Conservation (phyloP, 1,140 invertebrate genomes). For the Bombyx mandarina region DNA sequence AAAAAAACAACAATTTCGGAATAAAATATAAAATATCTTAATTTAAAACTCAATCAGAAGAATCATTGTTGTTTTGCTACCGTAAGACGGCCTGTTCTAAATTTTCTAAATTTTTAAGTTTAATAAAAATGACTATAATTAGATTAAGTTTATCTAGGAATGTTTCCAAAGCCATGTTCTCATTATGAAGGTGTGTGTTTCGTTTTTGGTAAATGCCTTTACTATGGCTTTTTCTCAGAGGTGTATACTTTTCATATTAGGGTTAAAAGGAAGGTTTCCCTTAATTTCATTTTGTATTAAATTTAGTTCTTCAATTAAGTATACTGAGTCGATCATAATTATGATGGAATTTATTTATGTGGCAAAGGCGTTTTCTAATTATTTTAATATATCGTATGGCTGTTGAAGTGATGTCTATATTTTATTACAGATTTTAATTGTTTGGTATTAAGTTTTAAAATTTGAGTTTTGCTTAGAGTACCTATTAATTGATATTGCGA, state of each 20-base stretch:
- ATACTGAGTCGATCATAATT: constrained; percentile 12
- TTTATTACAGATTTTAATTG: constrained; percentile 11
- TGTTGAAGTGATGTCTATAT: constrained; percentile 18
- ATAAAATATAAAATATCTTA: too few species aligned
- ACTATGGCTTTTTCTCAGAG: constrained; percentile 16
- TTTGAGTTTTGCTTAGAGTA: too few species aligned
- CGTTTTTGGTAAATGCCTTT: constrained; percentile 17
- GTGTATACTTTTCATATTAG: constrained; percentile 14
- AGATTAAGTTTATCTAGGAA: constrained; percentile 9
- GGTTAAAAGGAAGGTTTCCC: constrained; percentile 6
- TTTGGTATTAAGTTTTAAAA: too few species aligned
- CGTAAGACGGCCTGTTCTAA: neutral
- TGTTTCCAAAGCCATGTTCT: constrained; percentile 8
- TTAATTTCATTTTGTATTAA: constrained; percentile 4
- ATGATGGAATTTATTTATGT: constrained; percentile 18
- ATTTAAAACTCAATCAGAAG: too few species aligned
- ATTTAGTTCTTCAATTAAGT: neutral
- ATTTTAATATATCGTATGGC: constrained; percentile 17
- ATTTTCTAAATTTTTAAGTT: constrained; percentile 5
- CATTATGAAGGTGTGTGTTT: constrained; percentile 13
- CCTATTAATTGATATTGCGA: neutral
- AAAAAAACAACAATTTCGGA: too few species aligned
- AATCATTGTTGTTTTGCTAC: neutral
- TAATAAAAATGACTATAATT: constrained; percentile 5
- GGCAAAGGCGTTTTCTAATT: constrained; percentile 22